Base-by-base conservation (phyloP, 1,140 invertebrate genomes). In the Callitettix versicolor region DNA sequence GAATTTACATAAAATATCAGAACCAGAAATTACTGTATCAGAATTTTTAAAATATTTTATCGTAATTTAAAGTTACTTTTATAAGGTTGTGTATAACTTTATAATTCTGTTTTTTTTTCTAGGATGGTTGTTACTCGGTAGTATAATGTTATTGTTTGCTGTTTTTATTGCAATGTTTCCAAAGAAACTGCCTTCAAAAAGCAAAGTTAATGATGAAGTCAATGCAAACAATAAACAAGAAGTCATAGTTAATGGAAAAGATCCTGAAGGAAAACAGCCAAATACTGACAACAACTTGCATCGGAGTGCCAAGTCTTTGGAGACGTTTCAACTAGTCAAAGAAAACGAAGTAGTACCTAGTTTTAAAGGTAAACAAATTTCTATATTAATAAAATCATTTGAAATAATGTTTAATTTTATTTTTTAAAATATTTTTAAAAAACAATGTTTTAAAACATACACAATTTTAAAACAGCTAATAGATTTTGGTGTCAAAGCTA, bases 141-240 rank as follows among this genome's bases (percentile, higher is more conserved):
- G 68, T 0, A 62, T 74, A 1, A 77, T 80, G 74, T 67, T 72
- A n/a, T 62, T 79, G 18, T 77, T 81, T 58, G 68, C 78, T 1
- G 56, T 76, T n/a, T 59, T 81, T 2, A 76, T 81, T 40, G 74
- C 76, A 0, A 69, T 79, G 59, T 81, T 81, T 56, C 79, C 79
- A 21, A 74, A 73, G 56, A 64, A 77, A 48, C 61, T 80, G 48
- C 75, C 75, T 22, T 30, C 48, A 65, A 58, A 59, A 57, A 69
- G 62, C 42, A 38, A 58, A 53, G 55, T 44, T 5, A 53, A 43
- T 21, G 49, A 36, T 6, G 49, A 42, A 42, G 46, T 12, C 12
- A 53, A 17, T 54, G 40, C 20, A 15, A 30, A 22, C n/a, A 40
- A 53, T n/a, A 53, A 46, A n/a, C 22, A 9, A 21, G 21, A 30